Evolutionary conservation across 35 echinoderm and acorn worm species (phyloP), one percentile per base, ranked within the genome.

Genomic region (Hemicentrotus pulcherrimus): DNA sequence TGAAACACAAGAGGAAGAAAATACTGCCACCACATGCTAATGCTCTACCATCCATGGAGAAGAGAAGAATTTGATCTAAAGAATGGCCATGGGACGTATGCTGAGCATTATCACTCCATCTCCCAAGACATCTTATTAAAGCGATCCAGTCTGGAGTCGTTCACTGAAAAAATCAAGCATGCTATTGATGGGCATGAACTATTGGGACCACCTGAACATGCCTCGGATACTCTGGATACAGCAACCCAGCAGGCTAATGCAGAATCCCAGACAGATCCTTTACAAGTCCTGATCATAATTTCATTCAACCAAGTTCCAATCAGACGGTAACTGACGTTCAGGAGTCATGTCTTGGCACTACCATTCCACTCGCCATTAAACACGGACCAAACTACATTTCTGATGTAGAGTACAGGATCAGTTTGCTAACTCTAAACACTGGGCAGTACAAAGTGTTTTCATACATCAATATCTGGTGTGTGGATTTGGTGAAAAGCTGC

Each of bases 121-220:
- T 88, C 47, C 13, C 30, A 2, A 31, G 47, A 48, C 15, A 52
- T 47, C 9, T 9, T 48, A 24, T 45, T 19, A 58, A 94, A 41
- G 16, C 78, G 31, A 50, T 18, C 60, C 11, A 8, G 7, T 13
- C 46, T 96, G n/a, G 85, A 94, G 86, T 91, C 85, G 14, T 28
- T 86, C 94, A 41, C 16, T 46, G 13, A 58, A 31, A 86, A 86
- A 58, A 88, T 97, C 16, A 61, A 97, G 47, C 61, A 97, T 86
- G 96, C 96, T 31, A 32, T 86, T n/a, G 13, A 95, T 24, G 32
- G 90, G 9, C 7, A 65, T 0, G 47, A 86, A 46, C 52, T 88
- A 32, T 12, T 24, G 30, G 96, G 96, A 7, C 94, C 92, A 32
- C 95, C 96, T 28, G 92, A 88, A 52, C 95, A 97, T 94, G 91